Evolutionary conservation across 2,797 vertebrate genomes (phyloP).

Genomic region (Eospalax fontanierii): DNA sequence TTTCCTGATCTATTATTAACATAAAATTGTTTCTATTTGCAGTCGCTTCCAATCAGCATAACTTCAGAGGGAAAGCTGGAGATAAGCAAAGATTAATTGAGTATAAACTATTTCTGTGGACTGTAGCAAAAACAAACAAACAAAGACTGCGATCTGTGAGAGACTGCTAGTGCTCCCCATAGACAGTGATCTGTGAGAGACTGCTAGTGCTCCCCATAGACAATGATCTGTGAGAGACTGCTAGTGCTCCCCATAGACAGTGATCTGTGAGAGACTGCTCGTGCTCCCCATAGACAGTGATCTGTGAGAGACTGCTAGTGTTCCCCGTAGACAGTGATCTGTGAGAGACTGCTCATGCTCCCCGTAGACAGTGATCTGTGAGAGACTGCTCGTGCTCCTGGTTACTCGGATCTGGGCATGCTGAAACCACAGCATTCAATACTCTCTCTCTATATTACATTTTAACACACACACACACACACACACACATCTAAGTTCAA

Average conservation of each 20-base stretch:
- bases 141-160: neutral
- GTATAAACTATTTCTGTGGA: neutral
- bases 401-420: neutral
- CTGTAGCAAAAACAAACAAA: neutral
- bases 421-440: neutral
- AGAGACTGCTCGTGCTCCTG: neutral
- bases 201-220: neutral
- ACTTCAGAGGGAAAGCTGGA: neutral
- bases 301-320: neutral
- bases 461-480: neutral
- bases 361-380: neutral
- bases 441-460: neutral
- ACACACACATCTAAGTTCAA: neutral
- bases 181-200: neutral
- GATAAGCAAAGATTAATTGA: neutral
- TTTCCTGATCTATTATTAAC: neutral
- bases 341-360: neutral
- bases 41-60: neutral
- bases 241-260: too few relatives aligned
- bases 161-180: neutral
- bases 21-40: slow-evolving; percentile 10
- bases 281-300: neutral
- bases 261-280: neutral
- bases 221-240: neutral
- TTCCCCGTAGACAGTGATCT: neutral